Percentiles rank a stretch among this genome's conserved stretches.
Conservation (phyloP, 1,140 invertebrate genomes). For the Bathynomus jamesi region DNA sequence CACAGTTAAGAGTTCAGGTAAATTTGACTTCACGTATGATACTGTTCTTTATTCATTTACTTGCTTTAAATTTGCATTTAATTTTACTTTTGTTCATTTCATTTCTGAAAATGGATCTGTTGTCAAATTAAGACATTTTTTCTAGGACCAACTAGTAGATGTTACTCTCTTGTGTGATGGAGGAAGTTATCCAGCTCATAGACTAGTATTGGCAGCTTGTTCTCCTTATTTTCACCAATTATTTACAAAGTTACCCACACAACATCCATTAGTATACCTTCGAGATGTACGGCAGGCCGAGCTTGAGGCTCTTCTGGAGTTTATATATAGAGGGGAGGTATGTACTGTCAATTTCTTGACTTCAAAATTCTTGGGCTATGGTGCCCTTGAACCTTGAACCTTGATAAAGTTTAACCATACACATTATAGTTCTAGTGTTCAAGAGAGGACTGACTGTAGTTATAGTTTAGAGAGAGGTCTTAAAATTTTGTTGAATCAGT, state of each 20-base stretch:
- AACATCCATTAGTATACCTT: conserved; percentile 81
- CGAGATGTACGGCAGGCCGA: conserved; percentile 76
- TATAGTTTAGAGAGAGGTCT: too few relatives aligned
- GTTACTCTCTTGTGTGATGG: conserved; percentile 43
- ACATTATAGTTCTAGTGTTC: too few relatives aligned
- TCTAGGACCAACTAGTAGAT: conserved; percentile 36
- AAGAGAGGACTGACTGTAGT: too few relatives aligned
- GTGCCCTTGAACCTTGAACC: too few relatives aligned
- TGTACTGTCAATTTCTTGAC: too few relatives aligned
- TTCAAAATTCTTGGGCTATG: too few relatives aligned
- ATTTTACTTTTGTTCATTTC: neutral
- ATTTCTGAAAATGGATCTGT: neutral
- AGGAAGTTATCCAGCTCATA: conserved; percentile 63
- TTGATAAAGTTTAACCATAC: too few relatives aligned
- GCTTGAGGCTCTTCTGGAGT: conserved; percentile 78
- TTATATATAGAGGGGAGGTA: conserved; percentile 83
- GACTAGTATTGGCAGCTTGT: conserved; percentile 76
- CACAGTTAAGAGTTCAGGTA: conserved; percentile 34
- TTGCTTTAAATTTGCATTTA: neutral
- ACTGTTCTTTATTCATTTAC: too few relatives aligned
- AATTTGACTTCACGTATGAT: neutral
- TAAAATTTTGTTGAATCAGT: too few relatives aligned
- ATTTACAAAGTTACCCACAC: conserved; percentile 74
- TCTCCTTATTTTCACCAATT: conserved; percentile 81
- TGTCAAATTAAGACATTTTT: neutral